Percentiles rank a stretch among this genome's conserved stretches.
Evolutionary conservation across 2,797 vertebrate species (phyloP).

Genomic region (Chiloscyllium punctatum): DNA sequence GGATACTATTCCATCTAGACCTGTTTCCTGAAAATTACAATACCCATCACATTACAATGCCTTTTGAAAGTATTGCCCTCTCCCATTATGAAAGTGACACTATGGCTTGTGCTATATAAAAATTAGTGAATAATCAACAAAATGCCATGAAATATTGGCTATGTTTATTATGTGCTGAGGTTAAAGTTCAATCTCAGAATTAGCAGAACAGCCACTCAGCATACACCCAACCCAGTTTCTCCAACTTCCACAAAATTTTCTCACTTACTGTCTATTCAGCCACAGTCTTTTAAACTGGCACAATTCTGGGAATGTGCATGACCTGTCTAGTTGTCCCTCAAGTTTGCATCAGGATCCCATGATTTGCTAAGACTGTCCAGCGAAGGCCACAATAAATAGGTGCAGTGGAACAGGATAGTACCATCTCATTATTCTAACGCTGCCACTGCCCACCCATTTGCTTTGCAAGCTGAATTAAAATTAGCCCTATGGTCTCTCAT

Average conservation of each 20-base stretch:
- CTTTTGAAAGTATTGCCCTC: not conserved
- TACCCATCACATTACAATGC: not conserved
- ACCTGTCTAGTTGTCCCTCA: not conserved
- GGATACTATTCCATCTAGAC: not conserved
- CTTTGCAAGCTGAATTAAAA: not conserved
- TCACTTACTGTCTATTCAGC: not conserved
- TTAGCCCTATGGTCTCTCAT: not conserved
- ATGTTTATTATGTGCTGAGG: no score
- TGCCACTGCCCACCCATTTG: not conserved
- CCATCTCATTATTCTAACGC: not conserved
- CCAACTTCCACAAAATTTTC: not conserved
- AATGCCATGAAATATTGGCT: not conserved
- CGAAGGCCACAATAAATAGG: not conserved
- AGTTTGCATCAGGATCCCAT: not conserved
- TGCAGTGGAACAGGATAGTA: not conserved
- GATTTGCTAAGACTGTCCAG: not conserved
- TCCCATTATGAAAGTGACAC: not conserved
- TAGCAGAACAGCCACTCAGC: not conserved
- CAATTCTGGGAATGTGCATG: not conserved
- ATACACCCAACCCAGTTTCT: not conserved
- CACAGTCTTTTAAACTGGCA: not conserved
- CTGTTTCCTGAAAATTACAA: not conserved
- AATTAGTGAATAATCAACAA: not conserved
- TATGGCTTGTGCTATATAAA: not conserved
- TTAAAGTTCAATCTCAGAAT: not conserved